Conservation (phyloP, 2,113 vertebrate genomes). For the Ovis canadensis region DNA sequence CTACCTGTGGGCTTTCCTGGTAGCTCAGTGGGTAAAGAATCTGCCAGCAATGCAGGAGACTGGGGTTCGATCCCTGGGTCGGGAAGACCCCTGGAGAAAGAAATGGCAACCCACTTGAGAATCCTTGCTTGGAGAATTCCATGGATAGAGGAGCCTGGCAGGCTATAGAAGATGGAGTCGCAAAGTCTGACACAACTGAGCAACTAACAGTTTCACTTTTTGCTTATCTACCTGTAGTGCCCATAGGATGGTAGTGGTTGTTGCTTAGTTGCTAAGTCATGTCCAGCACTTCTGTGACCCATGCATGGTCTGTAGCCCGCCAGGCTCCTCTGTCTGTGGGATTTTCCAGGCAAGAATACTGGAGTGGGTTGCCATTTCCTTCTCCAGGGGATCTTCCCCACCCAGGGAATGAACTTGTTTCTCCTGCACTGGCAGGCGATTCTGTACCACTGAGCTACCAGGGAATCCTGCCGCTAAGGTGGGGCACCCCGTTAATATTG, state of each 20-base stretch:
- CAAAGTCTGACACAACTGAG: neutral
- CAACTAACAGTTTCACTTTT: neutral
- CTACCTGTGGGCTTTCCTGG: neutral
- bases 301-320: neutral
- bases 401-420: neutral
- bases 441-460: neutral
- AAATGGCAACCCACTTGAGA: neutral
- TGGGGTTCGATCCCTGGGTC: neutral
- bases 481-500: neutral
- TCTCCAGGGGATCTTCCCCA: neutral
- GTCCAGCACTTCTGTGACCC: neutral
- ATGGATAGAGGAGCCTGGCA: neutral
- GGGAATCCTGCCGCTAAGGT: neutral
- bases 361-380: neutral
- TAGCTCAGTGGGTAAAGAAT: neutral
- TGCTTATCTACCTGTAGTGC: neutral
- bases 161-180: neutral
- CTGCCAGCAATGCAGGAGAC: neutral
- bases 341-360: neutral
- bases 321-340: neutral
- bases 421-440: neutral
- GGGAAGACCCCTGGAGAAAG: neutral
- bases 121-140: neutral
- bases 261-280: neutral
- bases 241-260: neutral